A percentile compares a stretch with the other conserved stretches of the same genome.
These are phyloP conservation scores for Taeniopygia guttata DNA, from an alignment of 2,797 vertebrate genomes.

Conservation along the genomic window DNA sequence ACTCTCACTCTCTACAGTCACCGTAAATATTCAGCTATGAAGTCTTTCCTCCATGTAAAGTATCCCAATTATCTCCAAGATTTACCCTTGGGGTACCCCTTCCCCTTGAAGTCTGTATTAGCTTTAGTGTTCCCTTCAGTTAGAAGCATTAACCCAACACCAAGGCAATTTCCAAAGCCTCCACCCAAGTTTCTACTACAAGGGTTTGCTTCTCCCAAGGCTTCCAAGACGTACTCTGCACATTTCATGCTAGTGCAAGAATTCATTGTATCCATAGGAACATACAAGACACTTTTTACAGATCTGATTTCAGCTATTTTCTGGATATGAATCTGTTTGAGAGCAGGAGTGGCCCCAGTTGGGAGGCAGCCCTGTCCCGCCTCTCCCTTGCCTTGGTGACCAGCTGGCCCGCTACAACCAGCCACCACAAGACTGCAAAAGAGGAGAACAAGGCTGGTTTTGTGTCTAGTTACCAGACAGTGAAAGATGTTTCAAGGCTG, in stretches of 20 bases:
- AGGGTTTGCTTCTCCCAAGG: not conserved
- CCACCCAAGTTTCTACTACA: not conserved
- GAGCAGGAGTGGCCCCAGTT: not conserved
- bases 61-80: not conserved
- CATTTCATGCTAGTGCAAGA: not conserved
- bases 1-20: not conserved
- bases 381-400: not conserved
- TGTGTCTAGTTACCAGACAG: slow-evolving; percentile 2
- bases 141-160: slow-evolving; percentile 17
- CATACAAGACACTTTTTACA: not conserved
- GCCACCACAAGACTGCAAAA: not conserved
- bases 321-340: not conserved
- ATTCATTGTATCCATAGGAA: not conserved
- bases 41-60: slow-evolving; percentile 2
- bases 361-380: not conserved
- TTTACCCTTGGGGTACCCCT: not conserved
- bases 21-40: not conserved
- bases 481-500: not conserved
- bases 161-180: not conserved
- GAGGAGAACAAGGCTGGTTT: not conserved
- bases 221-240: not conserved
- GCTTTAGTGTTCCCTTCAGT: not conserved
- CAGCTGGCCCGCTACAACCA: not conserved
- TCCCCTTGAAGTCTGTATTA: slow-evolving; percentile 20
- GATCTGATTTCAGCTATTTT: not conserved